Conservation (phyloP, 2,113 vertebrate genomes). For the Strix aluco region DNA sequence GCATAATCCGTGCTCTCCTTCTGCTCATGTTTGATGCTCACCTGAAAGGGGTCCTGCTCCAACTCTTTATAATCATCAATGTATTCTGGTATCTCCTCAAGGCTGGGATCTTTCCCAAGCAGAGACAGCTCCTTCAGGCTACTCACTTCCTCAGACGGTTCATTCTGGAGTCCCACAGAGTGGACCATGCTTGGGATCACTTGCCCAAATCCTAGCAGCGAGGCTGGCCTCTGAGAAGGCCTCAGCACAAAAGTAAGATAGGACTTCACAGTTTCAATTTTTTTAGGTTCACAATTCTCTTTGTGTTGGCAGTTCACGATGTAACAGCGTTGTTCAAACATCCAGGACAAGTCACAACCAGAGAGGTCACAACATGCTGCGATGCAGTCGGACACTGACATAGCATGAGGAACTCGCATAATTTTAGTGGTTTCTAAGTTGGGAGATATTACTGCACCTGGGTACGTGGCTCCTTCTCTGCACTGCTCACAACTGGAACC, state of each 20-base stretch:
- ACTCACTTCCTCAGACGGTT: slow-evolving; percentile 61
- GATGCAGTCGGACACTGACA: slow-evolving; percentile 77
- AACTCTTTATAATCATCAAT: slow-evolving; percentile 71
- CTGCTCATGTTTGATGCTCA: slow-evolving; percentile 39
- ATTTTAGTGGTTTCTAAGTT: slow-evolving; percentile 79
- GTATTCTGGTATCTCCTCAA: slow-evolving; percentile 74
- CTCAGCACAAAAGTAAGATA: slow-evolving; percentile 82
- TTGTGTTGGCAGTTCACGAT: slow-evolving; percentile 83
- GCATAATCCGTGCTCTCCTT: slow-evolving; percentile 36
- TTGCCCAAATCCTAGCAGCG: slow-evolving; percentile 74
- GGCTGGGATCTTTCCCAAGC: slow-evolving; percentile 67
- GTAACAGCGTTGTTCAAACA: slow-evolving; percentile 87
- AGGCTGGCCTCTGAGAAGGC: slow-evolving; percentile 68
- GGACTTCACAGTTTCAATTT: slow-evolving; percentile 78
- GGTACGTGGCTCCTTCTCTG: slow-evolving; percentile 79
- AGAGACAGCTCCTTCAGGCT: slow-evolving; percentile 80
- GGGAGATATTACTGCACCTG: slow-evolving; percentile 82
- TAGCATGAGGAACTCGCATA: slow-evolving; percentile 78
- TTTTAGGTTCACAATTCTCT: slow-evolving; percentile 80
- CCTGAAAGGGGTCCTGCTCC: slow-evolving; percentile 61
- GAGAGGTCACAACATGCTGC: slow-evolving; percentile 83
- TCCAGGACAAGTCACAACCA: slow-evolving; percentile 87
- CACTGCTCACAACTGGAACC: slow-evolving; percentile 80
- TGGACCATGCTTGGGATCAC: slow-evolving; percentile 67
- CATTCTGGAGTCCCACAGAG: slow-evolving; percentile 51